These are phyloP conservation scores for Upupa epops DNA, from an alignment of 2,113 vertebrate species.

Conservation along the genomic window DNA sequence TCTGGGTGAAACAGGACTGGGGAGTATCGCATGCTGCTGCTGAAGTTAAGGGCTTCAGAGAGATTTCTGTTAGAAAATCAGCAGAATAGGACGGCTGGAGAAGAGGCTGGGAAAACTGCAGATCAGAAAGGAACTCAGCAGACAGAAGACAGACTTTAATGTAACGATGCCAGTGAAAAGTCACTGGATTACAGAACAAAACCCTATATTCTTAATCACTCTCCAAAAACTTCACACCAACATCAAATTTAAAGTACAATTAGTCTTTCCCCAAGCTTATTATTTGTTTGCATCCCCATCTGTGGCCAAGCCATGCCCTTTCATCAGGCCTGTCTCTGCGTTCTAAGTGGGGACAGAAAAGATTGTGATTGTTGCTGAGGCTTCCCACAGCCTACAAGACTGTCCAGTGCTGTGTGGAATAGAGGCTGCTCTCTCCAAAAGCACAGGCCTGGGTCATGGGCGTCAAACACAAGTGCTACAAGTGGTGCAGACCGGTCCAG, in stretches of 20 bases:
- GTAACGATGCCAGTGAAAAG: neutral
- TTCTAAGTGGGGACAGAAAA: neutral
- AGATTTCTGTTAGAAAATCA: neutral
- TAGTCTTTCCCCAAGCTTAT: neutral
- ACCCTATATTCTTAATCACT: neutral
- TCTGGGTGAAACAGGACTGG: neutral
- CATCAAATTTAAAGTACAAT: neutral
- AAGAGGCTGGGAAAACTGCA: neutral
- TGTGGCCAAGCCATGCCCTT: neutral
- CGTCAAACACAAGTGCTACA: neutral
- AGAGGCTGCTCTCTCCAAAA: neutral
- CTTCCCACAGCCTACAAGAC: neutral
- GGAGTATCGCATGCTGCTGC: neutral
- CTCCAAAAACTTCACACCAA: neutral
- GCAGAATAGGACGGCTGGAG: neutral
- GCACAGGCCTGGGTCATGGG: neutral
- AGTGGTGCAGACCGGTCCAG: neutral
- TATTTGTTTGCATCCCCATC: neutral
- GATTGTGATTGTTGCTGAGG: neutral
- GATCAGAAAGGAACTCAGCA: neutral
- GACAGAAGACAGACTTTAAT: neutral
- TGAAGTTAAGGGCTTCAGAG: neutral
- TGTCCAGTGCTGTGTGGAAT: neutral
- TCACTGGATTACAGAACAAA: neutral
- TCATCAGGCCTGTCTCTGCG: neutral